phyloP scores from a whole-genome alignment of 1,140 invertebrate species.

The Drosophila sechellia region DNA sequence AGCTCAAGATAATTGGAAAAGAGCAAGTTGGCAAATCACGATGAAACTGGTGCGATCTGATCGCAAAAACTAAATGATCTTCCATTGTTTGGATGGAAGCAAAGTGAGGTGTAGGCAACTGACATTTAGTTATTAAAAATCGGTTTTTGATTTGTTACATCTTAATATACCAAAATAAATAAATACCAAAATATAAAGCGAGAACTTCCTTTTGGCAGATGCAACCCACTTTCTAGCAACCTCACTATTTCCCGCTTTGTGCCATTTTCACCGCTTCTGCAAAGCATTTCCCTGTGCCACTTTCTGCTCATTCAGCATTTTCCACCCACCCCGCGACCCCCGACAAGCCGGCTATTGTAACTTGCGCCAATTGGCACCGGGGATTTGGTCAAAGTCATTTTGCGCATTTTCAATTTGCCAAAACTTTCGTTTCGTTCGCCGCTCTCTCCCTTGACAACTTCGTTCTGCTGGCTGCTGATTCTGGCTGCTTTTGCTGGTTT shows the following conservation, averaged over 20 bases:
- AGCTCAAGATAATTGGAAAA: constrained; percentile 27
- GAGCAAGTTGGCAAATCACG: constrained; percentile 17
- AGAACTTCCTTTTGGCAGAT: too few species aligned
- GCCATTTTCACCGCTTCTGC: constrained; percentile 18
- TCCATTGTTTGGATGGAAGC: neutral
- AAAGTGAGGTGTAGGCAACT: too few species aligned
- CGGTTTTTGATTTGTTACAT: too few species aligned
- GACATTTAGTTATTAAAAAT: too few species aligned
- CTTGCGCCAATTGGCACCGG: constrained; percentile 76
- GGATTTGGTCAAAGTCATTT: constrained; percentile 82
- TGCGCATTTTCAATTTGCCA: constrained; percentile 79
- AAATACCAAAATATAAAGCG: neutral
- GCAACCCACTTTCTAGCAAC: constrained; percentile 1
- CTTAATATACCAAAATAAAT: neutral
- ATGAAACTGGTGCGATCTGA: constrained; percentile 7
- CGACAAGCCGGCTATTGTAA: constrained; percentile 48
- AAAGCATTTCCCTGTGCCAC: constrained; percentile 25
- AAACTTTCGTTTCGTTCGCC: constrained; percentile 54
- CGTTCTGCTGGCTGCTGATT: constrained; percentile 19
- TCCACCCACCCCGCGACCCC: constrained; percentile 51
- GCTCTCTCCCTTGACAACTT: constrained; percentile 17
- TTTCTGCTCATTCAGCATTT: constrained; percentile 42
- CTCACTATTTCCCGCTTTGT: constrained; percentile 3
- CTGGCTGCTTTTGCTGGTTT: constrained; percentile 9
- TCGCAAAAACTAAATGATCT: neutral